Conservation (phyloP, 37 sponge, comb jelly and placozoan species). For the Bolinopsis microptera region DNA sequence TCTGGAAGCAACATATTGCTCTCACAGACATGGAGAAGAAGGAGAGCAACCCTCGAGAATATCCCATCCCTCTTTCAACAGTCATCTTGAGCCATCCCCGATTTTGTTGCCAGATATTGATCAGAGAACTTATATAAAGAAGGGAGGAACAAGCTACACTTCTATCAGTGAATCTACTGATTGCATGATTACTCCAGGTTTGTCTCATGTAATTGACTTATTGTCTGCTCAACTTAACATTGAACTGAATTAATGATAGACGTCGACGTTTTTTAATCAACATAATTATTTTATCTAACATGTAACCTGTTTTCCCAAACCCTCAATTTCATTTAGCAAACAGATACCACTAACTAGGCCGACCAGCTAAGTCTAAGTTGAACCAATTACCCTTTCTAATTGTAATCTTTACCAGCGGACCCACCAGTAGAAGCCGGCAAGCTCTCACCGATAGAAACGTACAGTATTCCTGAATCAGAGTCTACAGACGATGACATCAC, state of each 20-base stretch:
- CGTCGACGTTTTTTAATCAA: too few relatives aligned
- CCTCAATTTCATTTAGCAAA: too few relatives aligned
- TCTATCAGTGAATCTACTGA: background rate
- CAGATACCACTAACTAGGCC: too few relatives aligned
- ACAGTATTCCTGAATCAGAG: background rate
- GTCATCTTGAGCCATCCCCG: background rate
- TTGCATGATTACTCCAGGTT: background rate
- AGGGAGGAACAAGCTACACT: background rate
- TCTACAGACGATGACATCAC: background rate
- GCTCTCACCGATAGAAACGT: background rate
- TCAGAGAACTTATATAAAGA: conserved; percentile 23
- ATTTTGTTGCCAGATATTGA: conserved; percentile 51
- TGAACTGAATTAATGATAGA: too few relatives aligned
- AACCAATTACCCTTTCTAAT: too few relatives aligned
- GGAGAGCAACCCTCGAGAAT: background rate
- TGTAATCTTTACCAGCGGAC: too few relatives aligned
- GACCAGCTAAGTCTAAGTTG: too few relatives aligned
- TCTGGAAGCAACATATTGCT: background rate
- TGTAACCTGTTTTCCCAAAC: too few relatives aligned
- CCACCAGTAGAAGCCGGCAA: conserved; percentile 12
- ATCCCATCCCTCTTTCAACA: conserved; percentile 43
- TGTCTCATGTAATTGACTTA: too few relatives aligned
- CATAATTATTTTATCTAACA: too few relatives aligned
- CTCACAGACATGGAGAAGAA: conserved; percentile 2
- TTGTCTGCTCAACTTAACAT: too few relatives aligned